phyloP scores from a whole-genome alignment of 2,113 vertebrate species.

The Tetrao urogallus region DNA sequence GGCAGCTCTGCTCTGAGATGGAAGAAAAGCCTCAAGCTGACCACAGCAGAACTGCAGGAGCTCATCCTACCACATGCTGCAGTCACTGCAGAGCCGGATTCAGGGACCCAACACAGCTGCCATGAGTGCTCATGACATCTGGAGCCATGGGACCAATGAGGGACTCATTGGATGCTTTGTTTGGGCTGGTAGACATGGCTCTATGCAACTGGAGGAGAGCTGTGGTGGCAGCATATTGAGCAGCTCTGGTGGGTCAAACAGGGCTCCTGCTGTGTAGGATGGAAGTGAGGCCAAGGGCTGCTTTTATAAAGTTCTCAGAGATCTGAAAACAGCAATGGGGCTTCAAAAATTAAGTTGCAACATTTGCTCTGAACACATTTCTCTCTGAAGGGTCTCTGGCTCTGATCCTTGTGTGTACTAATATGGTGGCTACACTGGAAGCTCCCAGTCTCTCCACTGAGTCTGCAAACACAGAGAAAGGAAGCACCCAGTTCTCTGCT shows the following conservation, averaged over 20 bases:
- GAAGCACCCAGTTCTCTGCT: neutral
- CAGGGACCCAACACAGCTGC: neutral
- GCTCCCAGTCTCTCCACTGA: neutral
- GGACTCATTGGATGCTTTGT: accelerated
- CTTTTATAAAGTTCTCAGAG: neutral
- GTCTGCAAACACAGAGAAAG: neutral
- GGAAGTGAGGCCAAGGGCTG: neutral
- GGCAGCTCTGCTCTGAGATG: neutral
- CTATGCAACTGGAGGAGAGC: accelerated
- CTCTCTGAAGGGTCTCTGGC: neutral
- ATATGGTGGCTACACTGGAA: neutral
- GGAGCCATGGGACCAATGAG: neutral
- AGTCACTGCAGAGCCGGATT: neutral
- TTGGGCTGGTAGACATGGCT: accelerated
- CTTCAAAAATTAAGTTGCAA: neutral
- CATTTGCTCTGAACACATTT: neutral
- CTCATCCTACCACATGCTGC: neutral
- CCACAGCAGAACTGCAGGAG: neutral
- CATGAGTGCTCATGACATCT: neutral
- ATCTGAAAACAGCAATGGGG: neutral
- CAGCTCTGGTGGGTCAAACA: neutral
- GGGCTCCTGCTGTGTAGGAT: neutral
- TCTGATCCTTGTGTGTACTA: neutral
- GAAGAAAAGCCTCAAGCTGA: neutral
- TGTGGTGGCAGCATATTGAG: neutral